phyloP scores from a whole-genome alignment of 1,140 invertebrate species.

The Thaumatotibia leucotreta region DNA sequence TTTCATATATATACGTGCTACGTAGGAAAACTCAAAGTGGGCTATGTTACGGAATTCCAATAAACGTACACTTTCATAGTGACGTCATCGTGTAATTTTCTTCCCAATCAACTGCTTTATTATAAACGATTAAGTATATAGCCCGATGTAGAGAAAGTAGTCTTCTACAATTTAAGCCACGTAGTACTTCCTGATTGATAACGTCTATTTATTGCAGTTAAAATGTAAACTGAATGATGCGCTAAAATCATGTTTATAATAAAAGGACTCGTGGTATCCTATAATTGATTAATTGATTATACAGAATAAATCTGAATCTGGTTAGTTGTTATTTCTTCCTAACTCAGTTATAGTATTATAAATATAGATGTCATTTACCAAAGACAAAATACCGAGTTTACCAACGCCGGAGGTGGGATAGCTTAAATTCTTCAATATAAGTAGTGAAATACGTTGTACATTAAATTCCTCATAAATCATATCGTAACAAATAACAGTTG shows the following conservation, averaged over 20 bases:
- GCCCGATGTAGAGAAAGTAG: background rate
- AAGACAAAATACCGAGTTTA: too few relatives aligned
- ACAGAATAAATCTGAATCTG: too few relatives aligned
- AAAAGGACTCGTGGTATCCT: too few relatives aligned
- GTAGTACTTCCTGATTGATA: background rate
- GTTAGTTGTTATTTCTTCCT: too few relatives aligned
- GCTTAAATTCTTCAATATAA: too few relatives aligned
- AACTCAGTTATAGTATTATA: too few relatives aligned
- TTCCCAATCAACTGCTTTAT: constrained; percentile 2
- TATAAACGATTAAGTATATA: background rate
- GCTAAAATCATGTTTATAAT: background rate
- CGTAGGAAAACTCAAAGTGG: background rate
- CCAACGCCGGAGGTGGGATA: too few relatives aligned
- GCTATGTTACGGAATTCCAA: background rate
- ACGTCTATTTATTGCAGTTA: background rate
- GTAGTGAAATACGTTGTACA: background rate
- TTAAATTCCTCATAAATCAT: background rate
- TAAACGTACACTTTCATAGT: constrained; percentile 1
- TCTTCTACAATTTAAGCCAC: background rate
- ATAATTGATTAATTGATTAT: too few relatives aligned
- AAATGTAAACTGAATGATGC: background rate
- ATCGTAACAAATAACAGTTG: background rate
- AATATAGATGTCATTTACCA: too few relatives aligned
- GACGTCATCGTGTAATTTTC: constrained; percentile 1
- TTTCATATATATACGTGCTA: too few relatives aligned